Evolutionary conservation across 2,797 vertebrate genomes (phyloP).

Genomic region (Danionella dracula): DNA sequence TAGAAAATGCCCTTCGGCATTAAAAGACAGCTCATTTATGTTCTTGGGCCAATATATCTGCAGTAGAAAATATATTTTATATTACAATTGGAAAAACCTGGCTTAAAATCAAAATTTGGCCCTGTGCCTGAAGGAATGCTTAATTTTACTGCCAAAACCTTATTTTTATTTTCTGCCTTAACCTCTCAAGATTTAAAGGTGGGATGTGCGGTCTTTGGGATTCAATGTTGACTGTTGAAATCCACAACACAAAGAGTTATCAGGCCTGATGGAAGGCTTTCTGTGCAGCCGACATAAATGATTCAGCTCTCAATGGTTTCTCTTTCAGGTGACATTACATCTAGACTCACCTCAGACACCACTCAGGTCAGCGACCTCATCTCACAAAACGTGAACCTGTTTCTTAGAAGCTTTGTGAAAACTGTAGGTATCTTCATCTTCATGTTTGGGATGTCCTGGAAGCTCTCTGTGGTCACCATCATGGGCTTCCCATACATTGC

Average conservation of each 20-base stretch:
- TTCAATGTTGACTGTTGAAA: background rate
- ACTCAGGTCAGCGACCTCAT: constrained; percentile 93
- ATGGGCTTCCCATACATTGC: constrained; percentile 93
- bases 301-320: constrained; percentile 1
- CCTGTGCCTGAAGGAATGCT: no score
- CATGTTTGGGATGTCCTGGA: constrained; percentile 94
- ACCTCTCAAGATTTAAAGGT: no score
- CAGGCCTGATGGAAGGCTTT: background rate
- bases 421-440: constrained; percentile 80
- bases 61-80: no score
- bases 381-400: constrained; percentile 89
- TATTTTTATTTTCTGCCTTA: no score
- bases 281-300: background rate
- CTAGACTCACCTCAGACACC: constrained; percentile 90
- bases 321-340: constrained; percentile 85
- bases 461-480: constrained; percentile 84
- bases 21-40: no score
- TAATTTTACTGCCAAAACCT: no score
- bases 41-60: no score
- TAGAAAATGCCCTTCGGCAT: no score
- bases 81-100: no score
- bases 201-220: no score
- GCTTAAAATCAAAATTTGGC: no score
- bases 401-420: constrained; percentile 82
- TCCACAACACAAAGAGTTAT: background rate